These are phyloP conservation scores for Lasioglossum oenotherae DNA, from an alignment of 2,888 invertebrate species.

Conservation along the genomic window DNA sequence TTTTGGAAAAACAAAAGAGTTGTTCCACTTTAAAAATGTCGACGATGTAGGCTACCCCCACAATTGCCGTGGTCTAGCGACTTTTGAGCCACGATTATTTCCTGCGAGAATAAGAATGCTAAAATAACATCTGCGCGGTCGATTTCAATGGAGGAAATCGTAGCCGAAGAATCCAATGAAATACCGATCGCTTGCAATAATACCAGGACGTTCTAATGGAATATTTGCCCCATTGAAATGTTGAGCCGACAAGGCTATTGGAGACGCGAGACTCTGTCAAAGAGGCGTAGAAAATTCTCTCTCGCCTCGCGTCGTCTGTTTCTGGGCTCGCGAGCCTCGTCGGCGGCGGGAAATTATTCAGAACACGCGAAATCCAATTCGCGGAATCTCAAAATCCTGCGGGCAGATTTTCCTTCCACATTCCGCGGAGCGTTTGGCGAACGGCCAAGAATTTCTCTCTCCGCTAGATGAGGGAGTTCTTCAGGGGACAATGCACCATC, in stretches of 20 bases:
- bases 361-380: slow-evolving; percentile 26
- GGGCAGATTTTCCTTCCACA: slow-evolving; percentile 52
- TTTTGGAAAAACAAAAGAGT: background rate
- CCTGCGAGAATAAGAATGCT: background rate
- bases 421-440: slow-evolving; percentile 59
- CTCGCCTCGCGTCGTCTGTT: background rate
- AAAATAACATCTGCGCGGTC: background rate
- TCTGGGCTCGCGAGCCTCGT: background rate
- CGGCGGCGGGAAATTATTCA: slow-evolving; percentile 40
- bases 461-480: slow-evolving; percentile 59
- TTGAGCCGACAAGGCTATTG: background rate
- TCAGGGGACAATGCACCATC: slow-evolving; percentile 63
- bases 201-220: background rate
- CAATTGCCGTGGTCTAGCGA: background rate
- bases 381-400: slow-evolving; percentile 48
- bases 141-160: background rate
- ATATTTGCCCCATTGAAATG: background rate
- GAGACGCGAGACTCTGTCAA: background rate
- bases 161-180: background rate
- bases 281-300: background rate
- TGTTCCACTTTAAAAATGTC: background rate
- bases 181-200: background rate
- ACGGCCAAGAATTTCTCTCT: slow-evolving; percentile 60
- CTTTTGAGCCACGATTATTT: background rate
- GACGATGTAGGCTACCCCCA: no score